Evolutionary conservation across 2,113 vertebrate genomes (phyloP).

Genomic region (Rutilus rutilus): DNA sequence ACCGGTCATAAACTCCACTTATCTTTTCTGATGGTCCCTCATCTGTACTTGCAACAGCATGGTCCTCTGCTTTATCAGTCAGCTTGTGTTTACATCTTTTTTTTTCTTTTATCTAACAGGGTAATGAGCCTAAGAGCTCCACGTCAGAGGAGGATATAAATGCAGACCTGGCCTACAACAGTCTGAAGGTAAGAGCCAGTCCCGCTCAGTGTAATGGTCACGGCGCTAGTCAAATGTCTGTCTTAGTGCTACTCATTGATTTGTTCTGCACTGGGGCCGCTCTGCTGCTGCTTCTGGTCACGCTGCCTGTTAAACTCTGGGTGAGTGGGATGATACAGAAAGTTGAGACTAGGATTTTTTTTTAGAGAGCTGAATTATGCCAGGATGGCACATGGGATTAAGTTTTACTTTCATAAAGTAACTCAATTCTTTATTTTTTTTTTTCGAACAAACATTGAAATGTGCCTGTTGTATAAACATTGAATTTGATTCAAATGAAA

Average conservation of each 20-base stretch:
- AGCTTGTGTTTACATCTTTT: neutral
- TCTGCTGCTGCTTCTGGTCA: constrained; percentile 50
- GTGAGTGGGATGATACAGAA: constrained; percentile 49
- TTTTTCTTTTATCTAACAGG: constrained; percentile 66
- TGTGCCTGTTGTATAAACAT: neutral
- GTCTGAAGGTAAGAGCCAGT: constrained; percentile 84
- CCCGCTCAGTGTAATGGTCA: neutral
- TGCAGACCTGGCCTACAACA: constrained; percentile 88
- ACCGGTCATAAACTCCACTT: neutral
- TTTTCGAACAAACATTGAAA: neutral
- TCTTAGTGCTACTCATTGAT: constrained; percentile 57
- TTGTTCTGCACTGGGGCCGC: constrained; percentile 52
- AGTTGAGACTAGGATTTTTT: neutral
- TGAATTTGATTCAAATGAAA: neutral
- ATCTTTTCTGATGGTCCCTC: constrained; percentile 26
- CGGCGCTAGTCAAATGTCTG: constrained; percentile 35
- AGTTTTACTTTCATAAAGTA: neutral
- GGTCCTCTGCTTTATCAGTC: constrained; percentile 33
- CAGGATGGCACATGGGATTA: neutral
- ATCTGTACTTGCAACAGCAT: neutral
- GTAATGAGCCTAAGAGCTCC: constrained; percentile 69
- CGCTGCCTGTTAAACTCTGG: constrained; percentile 51
- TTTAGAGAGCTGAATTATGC: neutral
- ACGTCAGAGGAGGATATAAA: constrained; percentile 73
- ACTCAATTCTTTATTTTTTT: neutral